A percentile compares a stretch with the other conserved stretches of the same genome.
These are phyloP conservation scores for Sardinella longiceps DNA, from an alignment of 2,797 vertebrate genomes.

Conservation along the genomic window DNA sequence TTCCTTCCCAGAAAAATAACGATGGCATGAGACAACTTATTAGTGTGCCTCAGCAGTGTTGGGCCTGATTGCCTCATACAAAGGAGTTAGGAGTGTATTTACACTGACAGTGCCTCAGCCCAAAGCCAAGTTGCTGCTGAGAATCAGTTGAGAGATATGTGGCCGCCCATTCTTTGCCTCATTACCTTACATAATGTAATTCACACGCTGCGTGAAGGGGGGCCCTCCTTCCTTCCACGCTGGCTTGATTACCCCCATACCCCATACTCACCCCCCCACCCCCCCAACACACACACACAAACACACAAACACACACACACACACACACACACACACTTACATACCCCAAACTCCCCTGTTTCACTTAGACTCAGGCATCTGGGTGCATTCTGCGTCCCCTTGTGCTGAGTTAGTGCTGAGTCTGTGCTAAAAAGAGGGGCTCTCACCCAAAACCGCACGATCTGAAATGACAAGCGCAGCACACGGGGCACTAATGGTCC, in stretches of 20 bases:
- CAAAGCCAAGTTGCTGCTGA: conserved; percentile 36
- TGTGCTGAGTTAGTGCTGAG: conserved; percentile 7
- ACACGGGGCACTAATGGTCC: conserved; percentile 28
- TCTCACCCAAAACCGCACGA: conserved; percentile 24
- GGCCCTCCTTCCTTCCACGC: conserved; percentile 28
- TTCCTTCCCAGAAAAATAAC: neutral
- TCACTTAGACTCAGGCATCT: neutral
- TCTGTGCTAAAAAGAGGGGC: neutral
- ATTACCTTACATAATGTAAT: conserved; percentile 29
- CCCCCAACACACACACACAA: too few species aligned
- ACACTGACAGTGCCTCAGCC: conserved; percentile 12
- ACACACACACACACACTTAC: too few species aligned
- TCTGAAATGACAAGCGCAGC: conserved; percentile 36
- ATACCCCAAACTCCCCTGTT: neutral
- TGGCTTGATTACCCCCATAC: neutral
- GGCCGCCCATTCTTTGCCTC: conserved; percentile 18
- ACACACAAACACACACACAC: too few species aligned
- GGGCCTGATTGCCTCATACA: conserved; percentile 3
- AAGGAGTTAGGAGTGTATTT: neutral
- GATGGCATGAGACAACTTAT: neutral
- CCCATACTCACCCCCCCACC: neutral
- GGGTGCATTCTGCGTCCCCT: neutral
- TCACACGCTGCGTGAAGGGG: neutral
- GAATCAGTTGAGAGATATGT: conserved; percentile 34
- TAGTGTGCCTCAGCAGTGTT: conserved; percentile 7